Conservation (phyloP, 2,888 invertebrate species). For the Acleris sparsana region DNA sequence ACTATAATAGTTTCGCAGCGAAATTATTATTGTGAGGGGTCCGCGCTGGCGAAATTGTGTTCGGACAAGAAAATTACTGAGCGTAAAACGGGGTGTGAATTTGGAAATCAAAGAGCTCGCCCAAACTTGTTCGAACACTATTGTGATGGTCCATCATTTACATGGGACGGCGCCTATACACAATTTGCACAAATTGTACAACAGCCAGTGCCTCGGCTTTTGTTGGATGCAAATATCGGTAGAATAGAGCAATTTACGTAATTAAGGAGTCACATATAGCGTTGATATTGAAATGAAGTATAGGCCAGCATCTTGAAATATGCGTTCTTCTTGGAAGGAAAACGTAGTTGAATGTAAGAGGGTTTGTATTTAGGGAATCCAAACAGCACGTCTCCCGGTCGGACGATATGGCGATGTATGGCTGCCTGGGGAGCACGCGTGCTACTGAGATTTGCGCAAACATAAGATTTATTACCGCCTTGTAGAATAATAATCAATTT, state of each 20-base stretch:
- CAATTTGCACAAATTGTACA: slow-evolving; percentile 60
- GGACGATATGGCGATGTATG: slow-evolving; percentile 73
- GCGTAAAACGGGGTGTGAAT: slow-evolving; percentile 83
- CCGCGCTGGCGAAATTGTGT: slow-evolving; percentile 75
- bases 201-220: slow-evolving; percentile 59
- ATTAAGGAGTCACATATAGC: too few relatives aligned
- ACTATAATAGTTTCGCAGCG: slow-evolving; percentile 80
- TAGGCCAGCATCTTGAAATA: neutral
- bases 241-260: slow-evolving; percentile 35
- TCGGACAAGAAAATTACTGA: slow-evolving; percentile 84
- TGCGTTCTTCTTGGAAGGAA: neutral
- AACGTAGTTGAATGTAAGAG: slow-evolving; percentile 12
- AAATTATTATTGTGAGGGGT: slow-evolving; percentile 81
- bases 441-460: slow-evolving; percentile 74
- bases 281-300: too few relatives aligned
- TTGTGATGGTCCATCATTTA: slow-evolving; percentile 77
- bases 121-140: slow-evolving; percentile 69
- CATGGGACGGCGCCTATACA: slow-evolving; percentile 74
- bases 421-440: slow-evolving; percentile 70
- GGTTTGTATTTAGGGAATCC: slow-evolving; percentile 27
- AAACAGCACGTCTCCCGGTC: slow-evolving; percentile 26
- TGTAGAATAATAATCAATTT: slow-evolving; percentile 71
- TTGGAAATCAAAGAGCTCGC: slow-evolving; percentile 78
- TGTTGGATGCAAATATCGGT: slow-evolving; percentile 48
- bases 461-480: slow-evolving; percentile 73